These are phyloP conservation scores for Coenobita brevimanus DNA, from an alignment of 1,140 invertebrate genomes.

Conservation along the genomic window DNA sequence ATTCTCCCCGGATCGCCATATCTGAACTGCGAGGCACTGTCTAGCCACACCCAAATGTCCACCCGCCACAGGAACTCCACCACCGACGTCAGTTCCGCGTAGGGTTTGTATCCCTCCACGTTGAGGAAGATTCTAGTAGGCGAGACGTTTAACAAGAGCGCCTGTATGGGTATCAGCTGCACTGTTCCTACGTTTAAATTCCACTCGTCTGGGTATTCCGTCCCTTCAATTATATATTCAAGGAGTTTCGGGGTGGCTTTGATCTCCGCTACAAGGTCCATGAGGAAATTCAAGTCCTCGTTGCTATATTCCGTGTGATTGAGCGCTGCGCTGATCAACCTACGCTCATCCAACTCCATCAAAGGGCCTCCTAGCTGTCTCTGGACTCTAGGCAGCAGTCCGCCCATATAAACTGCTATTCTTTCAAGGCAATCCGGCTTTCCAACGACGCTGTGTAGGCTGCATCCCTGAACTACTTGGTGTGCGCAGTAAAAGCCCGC, in stretches of 20 bases:
- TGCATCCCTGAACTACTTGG: constrained; percentile 4
- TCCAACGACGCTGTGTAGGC: not conserved
- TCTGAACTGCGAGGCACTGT: constrained; percentile 55
- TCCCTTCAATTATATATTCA: constrained; percentile 53
- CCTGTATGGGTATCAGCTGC: constrained; percentile 53
- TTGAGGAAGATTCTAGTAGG: constrained; percentile 60
- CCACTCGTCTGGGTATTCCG: constrained; percentile 68
- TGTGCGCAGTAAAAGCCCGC: constrained; percentile 24
- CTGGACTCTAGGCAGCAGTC: not conserved
- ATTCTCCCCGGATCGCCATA: constrained; percentile 53
- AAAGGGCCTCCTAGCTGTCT: not conserved
- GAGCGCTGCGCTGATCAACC: constrained; percentile 29
- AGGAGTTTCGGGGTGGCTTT: constrained; percentile 39
- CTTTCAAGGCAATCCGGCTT: not conserved
- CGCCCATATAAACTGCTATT: constrained; percentile 26
- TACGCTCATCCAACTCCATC: constrained; percentile 15
- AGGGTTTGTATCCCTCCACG: constrained; percentile 51
- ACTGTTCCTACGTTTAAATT: constrained; percentile 35
- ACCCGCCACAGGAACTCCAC: constrained; percentile 57
- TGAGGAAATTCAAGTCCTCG: constrained; percentile 56
- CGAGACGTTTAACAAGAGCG: constrained; percentile 57
- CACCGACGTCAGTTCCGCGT: constrained; percentile 42
- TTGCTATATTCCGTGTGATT: constrained; percentile 49
- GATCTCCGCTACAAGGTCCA: constrained; percentile 58
- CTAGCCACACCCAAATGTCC: constrained; percentile 67